phyloP scores from a whole-genome alignment of 2,113 vertebrate genomes.

The Podocnemis expansa region DNA sequence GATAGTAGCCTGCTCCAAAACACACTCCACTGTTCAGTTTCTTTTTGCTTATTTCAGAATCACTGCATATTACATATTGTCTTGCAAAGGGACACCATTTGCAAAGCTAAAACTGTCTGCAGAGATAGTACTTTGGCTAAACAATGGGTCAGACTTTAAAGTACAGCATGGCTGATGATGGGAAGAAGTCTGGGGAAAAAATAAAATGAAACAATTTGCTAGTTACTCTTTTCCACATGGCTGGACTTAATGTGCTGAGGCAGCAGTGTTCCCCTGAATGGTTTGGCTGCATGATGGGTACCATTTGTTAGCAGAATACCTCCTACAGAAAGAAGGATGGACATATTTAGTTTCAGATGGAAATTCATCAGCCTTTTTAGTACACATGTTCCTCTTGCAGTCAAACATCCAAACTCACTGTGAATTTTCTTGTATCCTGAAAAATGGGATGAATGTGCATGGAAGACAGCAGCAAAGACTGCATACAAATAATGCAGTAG shows the following conservation, averaged over 20 bases:
- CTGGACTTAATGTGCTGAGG: not conserved
- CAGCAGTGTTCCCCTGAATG: not conserved
- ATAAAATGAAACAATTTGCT: not conserved
- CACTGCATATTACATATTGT: rapidly evolving
- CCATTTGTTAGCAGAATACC: not conserved
- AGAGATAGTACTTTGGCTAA: not conserved
- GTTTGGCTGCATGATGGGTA: not conserved
- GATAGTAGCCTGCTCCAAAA: not conserved
- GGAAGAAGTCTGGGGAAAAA: not conserved
- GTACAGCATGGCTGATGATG: not conserved
- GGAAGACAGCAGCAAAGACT: not conserved
- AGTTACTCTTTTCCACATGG: rapidly evolving
- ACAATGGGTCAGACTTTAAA: not conserved
- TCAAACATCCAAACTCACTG: not conserved
- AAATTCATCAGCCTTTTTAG: not conserved
- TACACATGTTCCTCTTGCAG: not conserved
- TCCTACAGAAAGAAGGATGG: not conserved
- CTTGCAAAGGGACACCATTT: not conserved
- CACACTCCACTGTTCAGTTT: not conserved
- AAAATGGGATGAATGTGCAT: not conserved
- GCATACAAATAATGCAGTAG: not conserved
- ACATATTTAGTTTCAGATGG: not conserved
- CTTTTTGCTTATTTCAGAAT: not conserved
- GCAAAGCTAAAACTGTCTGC: rapidly evolving
- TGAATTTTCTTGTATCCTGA: not conserved